Percentiles rank a stretch among this genome's conserved stretches.
Evolutionary conservation across 1,140 invertebrate genomes (phyloP).

Genomic region (Plodia interpunctella): DNA sequence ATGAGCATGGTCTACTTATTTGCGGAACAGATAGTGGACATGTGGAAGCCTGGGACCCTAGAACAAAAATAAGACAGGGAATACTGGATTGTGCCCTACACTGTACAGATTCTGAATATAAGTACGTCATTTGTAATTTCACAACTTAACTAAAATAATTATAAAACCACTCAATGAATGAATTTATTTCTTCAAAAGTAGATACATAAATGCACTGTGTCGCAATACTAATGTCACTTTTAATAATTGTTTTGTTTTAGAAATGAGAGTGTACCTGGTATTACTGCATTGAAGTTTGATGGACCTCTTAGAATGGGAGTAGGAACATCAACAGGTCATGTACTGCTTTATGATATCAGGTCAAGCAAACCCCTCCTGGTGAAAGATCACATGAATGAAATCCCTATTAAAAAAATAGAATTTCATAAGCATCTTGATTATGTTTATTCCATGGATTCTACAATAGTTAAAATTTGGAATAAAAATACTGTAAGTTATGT

Average conservation of each 20-base stretch:
- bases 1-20: constrained; percentile 90
- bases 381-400: constrained; percentile 97
- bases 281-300: constrained; percentile 89
- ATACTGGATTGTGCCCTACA: constrained; percentile 91
- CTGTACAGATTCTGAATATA: constrained; percentile 55
- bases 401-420: constrained; percentile 93
- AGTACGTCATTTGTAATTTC: constrained; percentile 32
- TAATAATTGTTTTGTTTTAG: constrained; percentile 61
- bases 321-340: constrained; percentile 94
- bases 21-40: constrained; percentile 94
- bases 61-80: constrained; percentile 85
- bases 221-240: too few relatives aligned
- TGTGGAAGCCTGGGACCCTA: constrained; percentile 97
- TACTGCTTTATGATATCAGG: constrained; percentile 96
- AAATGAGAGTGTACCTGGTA: constrained; percentile 82
- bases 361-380: constrained; percentile 91
- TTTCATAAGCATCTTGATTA: constrained; percentile 90
- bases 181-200: too few relatives aligned
- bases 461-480: constrained; percentile 97
- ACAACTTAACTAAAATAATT: not conserved
- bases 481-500: constrained; percentile 84
- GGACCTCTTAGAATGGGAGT: constrained; percentile 92
- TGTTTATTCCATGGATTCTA: constrained; percentile 94
- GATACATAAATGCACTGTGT: too few relatives aligned
- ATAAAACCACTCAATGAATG: too few relatives aligned